Percentiles rank a stretch among this genome's conserved stretches.
Evolutionary conservation across 2,113 vertebrate species (phyloP).

Genomic region (Plotosus lineatus): DNA sequence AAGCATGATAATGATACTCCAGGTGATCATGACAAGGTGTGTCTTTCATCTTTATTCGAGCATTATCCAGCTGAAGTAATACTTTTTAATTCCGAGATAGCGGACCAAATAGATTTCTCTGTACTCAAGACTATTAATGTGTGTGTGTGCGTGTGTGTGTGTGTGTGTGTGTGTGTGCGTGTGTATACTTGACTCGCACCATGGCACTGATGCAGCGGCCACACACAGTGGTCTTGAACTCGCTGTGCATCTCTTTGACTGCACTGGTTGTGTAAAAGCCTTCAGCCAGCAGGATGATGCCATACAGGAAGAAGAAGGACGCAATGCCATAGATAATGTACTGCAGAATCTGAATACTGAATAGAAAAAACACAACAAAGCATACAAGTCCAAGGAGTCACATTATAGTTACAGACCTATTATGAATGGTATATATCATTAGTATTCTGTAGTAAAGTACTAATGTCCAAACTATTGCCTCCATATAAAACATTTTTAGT

Average conservation of each 20-base stretch:
- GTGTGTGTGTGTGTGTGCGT: constrained; percentile 29
- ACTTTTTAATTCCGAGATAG: too few species aligned
- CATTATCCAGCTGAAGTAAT: too few species aligned
- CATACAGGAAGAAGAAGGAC: constrained; percentile 97
- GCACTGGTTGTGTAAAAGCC: constrained; percentile 97
- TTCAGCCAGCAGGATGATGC: constrained; percentile 93
- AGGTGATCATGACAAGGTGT: too few species aligned
- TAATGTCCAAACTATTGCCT: neutral
- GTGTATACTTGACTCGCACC: constrained; percentile 64
- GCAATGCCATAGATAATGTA: constrained; percentile 97
- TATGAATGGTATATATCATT: neutral
- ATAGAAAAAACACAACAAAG: constrained; percentile 24
- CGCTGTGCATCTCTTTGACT: constrained; percentile 94
- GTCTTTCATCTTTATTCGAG: too few species aligned
- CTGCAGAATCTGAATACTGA: constrained; percentile 94
- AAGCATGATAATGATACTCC: too few species aligned
- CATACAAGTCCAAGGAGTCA: neutral
- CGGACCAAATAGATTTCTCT: too few species aligned
- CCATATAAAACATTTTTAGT: neutral
- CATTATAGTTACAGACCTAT: neutral
- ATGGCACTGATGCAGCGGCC: constrained; percentile 97
- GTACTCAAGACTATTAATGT: neutral
- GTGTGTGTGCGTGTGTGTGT: constrained; percentile 37
- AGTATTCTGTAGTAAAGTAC: neutral
- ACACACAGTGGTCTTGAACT: constrained; percentile 96